Evolutionary conservation across 2,113 vertebrate species (phyloP), one percentile per base, ranked within the genome.

Genomic region (Cyphomyrus plagiostoma): DNA sequence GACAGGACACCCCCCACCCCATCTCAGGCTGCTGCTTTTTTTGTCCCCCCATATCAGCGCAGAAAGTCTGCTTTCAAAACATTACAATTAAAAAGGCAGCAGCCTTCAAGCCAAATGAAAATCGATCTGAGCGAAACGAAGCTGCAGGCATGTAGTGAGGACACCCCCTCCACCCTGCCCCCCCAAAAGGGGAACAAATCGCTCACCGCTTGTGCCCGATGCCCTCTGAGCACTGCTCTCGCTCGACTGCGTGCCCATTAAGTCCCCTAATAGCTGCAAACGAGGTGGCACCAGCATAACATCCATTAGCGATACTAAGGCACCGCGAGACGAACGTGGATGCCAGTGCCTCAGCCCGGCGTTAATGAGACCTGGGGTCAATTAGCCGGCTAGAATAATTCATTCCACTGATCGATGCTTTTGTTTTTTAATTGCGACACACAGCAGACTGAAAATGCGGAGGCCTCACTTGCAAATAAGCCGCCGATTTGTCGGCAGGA

Each of bases 281-380:
- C 11, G n/a, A 42, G 66, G 30, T 3, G 23, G 21, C 80, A 17
- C 30, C 35, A 58, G 88, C 49, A 3, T 11, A 39, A 11, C 74
- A 53, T 23, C 74, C 70, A 89, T 89, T 89, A 89, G 35, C 35
- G 13, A 23, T 39, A 4, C 53, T 30, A 4, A 26, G 88, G 80
- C 88, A 39, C 13, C 10, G 26, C 0, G 62, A 46, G 70, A 30
- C 5, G 21, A 56, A 50, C 5, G 21, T 0, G 50, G 30, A 39
- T 3, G 6, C 0, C n/a, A 26, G 4, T 50, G 1, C 39, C 88
- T 10, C 21, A 0, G 23, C 7, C 6, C 8, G 23, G 5, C 50
- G 53, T 82, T n/a, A 50, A 23, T 17, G 89, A 19, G 89, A 66
- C 52, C 89, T 35, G 35, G 80, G 82, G 89, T 62, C 80, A 62